These are phyloP conservation scores for Drosophila vallismaia DNA, from an alignment of 2,888 invertebrate species.

Conservation along the genomic window DNA sequence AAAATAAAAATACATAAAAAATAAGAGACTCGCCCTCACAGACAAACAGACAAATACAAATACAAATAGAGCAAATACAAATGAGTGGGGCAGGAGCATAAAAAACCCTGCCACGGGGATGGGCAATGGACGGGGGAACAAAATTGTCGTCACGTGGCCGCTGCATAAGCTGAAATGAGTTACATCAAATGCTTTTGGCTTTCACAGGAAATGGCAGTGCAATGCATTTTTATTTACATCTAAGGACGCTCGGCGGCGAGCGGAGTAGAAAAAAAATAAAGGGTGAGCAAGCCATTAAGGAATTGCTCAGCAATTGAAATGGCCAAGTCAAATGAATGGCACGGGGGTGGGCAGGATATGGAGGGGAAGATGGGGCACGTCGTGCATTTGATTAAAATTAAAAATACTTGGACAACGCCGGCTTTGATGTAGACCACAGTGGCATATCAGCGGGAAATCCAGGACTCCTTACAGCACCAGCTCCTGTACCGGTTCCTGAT, in stretches of 20 bases:
- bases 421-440: constrained; percentile 66
- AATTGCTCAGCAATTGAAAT: constrained; percentile 75
- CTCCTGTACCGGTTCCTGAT: too few species aligned
- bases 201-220: constrained; percentile 68
- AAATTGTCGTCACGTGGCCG: constrained; percentile 44
- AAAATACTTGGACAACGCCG: constrained; percentile 57
- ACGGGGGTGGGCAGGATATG: background rate
- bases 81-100: constrained; percentile 18
- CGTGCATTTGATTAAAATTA: constrained; percentile 75
- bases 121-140: constrained; percentile 8
- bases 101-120: background rate
- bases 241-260: constrained; percentile 34
- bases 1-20: constrained; percentile 28
- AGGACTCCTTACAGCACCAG: background rate
- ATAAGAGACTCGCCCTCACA: background rate
- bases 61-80: constrained; percentile 21
- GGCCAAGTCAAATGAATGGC: constrained; percentile 51
- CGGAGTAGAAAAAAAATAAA: background rate
- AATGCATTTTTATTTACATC: constrained; percentile 74
- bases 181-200: constrained; percentile 68
- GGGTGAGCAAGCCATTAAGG: constrained; percentile 67
- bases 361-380: constrained; percentile 18
- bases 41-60: constrained; percentile 14
- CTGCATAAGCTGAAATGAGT: constrained; percentile 71
- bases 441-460: constrained; percentile 29